Base-by-base conservation (phyloP, 2,113 vertebrate genomes). In the Nanorana parkeri region DNA sequence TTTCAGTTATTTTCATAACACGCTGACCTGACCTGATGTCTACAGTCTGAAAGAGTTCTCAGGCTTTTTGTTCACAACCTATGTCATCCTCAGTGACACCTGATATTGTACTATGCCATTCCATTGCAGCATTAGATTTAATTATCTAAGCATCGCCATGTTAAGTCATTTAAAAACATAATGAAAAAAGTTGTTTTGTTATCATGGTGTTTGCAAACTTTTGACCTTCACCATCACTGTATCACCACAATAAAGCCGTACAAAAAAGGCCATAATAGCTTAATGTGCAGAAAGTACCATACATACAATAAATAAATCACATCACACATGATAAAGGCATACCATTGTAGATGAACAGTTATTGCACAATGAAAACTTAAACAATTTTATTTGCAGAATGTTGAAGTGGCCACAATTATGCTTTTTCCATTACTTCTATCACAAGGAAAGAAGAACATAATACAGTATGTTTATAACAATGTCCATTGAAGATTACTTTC, bases 1-100 rank as follows among this genome's bases (percentile, higher is more conserved):
- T 77, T 54, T 19, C 74, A 83, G 82, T 83, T 13, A 61, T 17
- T 68, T 68, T 60, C 51, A 36, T 56, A 84, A 16, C 83, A 83
- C 64, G 47, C n/a, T 8, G 32, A 82, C 82, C 80, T 81, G 80
- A 82, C 80, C 78, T 84, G 60, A 17, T 67, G 84, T 82, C 65
- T 17, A n/a, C 29, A 23, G 2, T 28, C 11, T 58, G 6, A 56
- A 20, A 52, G 61, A 74, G 80, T 82, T 81, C 60, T 54, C 47
- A 68, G 24, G 21, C 41, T 84, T 80, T 52, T 55, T 71, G 29
- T 32, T 17, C 83, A 79, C 4, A 6, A 32, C 28, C 55, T 84
- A 72, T 68, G 67, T 72, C 23, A 83, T 73, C 68, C 36, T 47
- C 20, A 36, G 76, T 47, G 55, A 78, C 78, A 65, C 23, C 32